Base-by-base conservation (phyloP, 2,113 vertebrate species). In the Clarias batrachus region DNA sequence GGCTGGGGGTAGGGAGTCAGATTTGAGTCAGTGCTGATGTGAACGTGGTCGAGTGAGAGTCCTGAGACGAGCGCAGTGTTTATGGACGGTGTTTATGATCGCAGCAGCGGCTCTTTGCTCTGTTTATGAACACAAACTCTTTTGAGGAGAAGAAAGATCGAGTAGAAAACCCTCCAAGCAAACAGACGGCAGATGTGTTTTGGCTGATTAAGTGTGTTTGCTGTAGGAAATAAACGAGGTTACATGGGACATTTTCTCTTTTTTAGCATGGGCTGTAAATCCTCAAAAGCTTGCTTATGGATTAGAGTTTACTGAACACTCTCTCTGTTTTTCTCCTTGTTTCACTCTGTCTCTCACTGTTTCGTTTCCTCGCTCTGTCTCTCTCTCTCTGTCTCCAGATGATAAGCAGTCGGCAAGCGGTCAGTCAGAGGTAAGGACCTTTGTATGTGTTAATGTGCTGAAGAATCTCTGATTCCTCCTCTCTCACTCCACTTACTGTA, bases 341-440 rank as follows among this genome's bases (percentile, higher is more conserved):
- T n/a, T 56, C 5, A 13, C 7, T 56, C 74, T n/a, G 3, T 56
- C 9, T 56, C 48, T 78, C 74, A 4, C 17, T 41, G 8, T 41
- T 1, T 41, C 8, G 41, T 2, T 41, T 2, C 23, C 33, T 23
- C 8, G 21, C 70, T 23, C 8, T 41, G 6, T 71, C 33, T 73
- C 17, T 71, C 16, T 71, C 25, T 71, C n/a, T 81, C 63, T 81
- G 19, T 71, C 21, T 86, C 27, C 93, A 93, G 95, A 96, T 83
- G 96, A 96, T 83, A 96, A 96, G 91, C 95, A 93, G 93, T 92
- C 93, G 85, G 93, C 88, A 79, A 93, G 93, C 84, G 93, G 91
- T 89, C 95, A 95, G 89, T 94, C 91, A 91, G 95, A 96, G 92
- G 96, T 96, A 95, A 94, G 96, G 59, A 59, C 85, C 25, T 87